Percentiles rank a stretch among this genome's conserved stretches.
phyloP scores from a whole-genome alignment of 2,113 vertebrate genomes.

The Nerophis lumbriciformis region DNA sequence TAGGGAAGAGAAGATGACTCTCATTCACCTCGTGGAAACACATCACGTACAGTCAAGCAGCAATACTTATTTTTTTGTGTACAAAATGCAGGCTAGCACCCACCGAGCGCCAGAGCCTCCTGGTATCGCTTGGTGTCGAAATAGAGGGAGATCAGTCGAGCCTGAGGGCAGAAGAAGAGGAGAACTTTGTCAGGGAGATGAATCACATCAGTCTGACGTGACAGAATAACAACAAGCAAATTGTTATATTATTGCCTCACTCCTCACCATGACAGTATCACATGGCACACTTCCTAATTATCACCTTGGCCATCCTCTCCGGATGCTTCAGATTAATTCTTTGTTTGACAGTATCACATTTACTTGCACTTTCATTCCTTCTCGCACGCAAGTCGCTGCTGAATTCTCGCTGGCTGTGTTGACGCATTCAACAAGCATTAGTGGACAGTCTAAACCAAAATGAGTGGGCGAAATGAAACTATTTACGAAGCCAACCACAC shows the following conservation, averaged over 20 bases:
- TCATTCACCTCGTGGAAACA: background rate
- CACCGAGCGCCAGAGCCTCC: slow-evolving; percentile 94
- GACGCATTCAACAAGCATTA: too few relatives aligned
- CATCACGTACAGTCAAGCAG: background rate
- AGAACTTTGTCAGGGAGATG: background rate
- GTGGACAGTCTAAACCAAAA: too few relatives aligned
- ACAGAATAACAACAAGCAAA: background rate
- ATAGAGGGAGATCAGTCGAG: slow-evolving; percentile 94
- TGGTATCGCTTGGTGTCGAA: slow-evolving; percentile 98
- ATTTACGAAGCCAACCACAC: too few relatives aligned
- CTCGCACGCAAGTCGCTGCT: background rate
- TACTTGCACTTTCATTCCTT: slow-evolving; percentile 18
- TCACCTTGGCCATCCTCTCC: background rate
- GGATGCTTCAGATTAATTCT: background rate
- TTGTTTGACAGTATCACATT: slow-evolving; percentile 13
- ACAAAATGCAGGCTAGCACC: slow-evolving; percentile 42
- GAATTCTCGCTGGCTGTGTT: too few relatives aligned
- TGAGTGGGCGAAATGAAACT: too few relatives aligned
- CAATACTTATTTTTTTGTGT: background rate
- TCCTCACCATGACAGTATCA: too few relatives aligned
- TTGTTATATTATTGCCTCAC: too few relatives aligned
- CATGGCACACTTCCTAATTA: too few relatives aligned
- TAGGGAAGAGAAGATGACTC: background rate
- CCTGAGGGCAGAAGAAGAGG: slow-evolving; percentile 64
- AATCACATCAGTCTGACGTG: background rate